These are phyloP conservation scores for Budorcas taxicolor DNA, from an alignment of 2,113 vertebrate genomes.

Conservation along the genomic window DNA sequence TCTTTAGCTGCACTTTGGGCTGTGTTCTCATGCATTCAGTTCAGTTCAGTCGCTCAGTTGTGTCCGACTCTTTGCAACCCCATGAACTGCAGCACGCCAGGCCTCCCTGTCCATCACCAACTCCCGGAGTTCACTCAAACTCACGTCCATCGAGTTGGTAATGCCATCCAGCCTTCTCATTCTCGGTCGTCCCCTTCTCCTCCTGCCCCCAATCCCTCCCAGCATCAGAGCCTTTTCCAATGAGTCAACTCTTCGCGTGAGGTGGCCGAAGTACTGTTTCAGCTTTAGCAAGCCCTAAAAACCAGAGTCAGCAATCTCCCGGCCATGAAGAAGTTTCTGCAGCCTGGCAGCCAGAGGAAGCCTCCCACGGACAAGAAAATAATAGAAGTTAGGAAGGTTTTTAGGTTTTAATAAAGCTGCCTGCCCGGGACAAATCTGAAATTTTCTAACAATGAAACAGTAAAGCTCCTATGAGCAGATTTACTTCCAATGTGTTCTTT, in stretches of 20 bases:
- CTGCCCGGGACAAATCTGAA: no score
- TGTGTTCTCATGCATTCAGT: background rate
- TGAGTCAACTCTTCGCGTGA: no score
- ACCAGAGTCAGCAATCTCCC: slow-evolving; percentile 50
- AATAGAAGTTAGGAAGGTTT: background rate
- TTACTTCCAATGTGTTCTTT: background rate
- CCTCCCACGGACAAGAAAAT: background rate
- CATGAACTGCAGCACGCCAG: rapidly evolving
- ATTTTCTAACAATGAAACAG: background rate
- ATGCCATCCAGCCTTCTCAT: no score
- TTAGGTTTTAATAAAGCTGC: background rate
- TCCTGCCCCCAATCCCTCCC: no score
- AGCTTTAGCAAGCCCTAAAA: slow-evolving; percentile 28
- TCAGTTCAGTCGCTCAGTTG: no score
- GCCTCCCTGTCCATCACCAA: no score
- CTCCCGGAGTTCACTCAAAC: no score
- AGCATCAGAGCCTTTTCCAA: no score
- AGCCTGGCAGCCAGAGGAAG: slow-evolving; percentile 54
- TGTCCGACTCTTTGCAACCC: rapidly evolving
- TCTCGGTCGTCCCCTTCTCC: no score
- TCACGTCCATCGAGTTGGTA: rapidly evolving
- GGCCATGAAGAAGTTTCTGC: slow-evolving; percentile 37
- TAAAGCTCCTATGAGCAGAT: background rate
- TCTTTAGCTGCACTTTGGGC: background rate
- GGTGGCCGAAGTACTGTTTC: no score